Evolutionary conservation across 2,888 invertebrate species (phyloP), one percentile per base, ranked within the genome.

Genomic region (Phanerotoma sp.): DNA sequence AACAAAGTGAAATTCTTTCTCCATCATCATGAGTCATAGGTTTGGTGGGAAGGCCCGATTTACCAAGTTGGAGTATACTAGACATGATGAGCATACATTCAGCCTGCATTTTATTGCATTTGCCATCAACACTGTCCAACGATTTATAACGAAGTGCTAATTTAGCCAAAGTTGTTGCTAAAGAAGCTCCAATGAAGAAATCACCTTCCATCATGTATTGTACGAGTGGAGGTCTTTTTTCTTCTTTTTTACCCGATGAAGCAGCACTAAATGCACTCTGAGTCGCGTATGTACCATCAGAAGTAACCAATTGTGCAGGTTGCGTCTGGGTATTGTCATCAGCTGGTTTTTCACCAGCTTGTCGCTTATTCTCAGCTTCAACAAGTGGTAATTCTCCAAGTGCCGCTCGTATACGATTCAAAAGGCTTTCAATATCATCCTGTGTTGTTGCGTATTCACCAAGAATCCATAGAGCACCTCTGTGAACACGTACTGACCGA

Each of bases 201-300:
- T 99, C 96, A 2, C 97, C 97, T 63, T 91, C 89, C 82, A 94
- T 86, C 70, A 99, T 83, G 72, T 95, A 96, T 64, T 89, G 86
- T 32, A 94, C 84, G 54, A 97, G 79, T 6, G 91, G 87, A 13
- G 93, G 93, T 47, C 91, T 81, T 63, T 86, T 84, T 67, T 86
- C 88, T 56, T 76, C 77, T 66, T 86, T 86, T 65, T 83, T 85
- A 71, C 78, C 67, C 32, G 66, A 42, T 85, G 84, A 82, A 20
- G 87, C 83, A 64, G 92, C 81, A 72, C 92, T 96, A 79, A 98
- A 96, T 37, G 96, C 97, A 62, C 96, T 96, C 79, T 99, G 98
- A 4, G 96, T 91, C 21, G 98, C 99, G 78, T 99, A 99, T 0
- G 98, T 97, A 16, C 99, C 99, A 81, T 99, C 99, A 30, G 98